Conservation (phyloP, 2,113 vertebrate species). For the Sinocyclocheilus grahami region DNA sequence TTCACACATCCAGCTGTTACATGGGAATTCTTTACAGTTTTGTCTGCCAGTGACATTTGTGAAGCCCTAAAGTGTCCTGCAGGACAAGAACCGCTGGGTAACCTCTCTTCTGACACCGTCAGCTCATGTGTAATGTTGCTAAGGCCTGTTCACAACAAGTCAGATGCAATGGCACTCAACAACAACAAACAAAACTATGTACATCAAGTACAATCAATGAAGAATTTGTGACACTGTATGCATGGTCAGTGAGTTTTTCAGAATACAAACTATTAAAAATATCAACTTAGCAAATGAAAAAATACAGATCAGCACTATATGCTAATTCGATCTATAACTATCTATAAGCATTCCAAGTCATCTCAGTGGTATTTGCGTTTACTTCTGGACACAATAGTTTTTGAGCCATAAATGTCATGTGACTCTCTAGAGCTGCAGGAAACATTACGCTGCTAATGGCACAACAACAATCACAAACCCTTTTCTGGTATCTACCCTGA, state of each 20-base stretch:
- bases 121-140: conserved; percentile 5
- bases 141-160: neutral
- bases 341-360: neutral
- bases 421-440: conserved; percentile 3
- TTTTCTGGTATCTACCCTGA: neutral
- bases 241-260: neutral
- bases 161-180: neutral
- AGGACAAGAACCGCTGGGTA: neutral
- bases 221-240: neutral
- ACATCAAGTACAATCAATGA: neutral
- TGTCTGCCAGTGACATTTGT: conserved; percentile 33
- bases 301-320: neutral
- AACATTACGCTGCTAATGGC: neutral
- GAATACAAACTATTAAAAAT: neutral
- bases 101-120: neutral
- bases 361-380: neutral
- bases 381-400: neutral
- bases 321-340: neutral
- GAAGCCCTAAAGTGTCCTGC: conserved; percentile 26
- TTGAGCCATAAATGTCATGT: neutral
- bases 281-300: neutral
- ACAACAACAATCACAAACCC: neutral
- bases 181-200: neutral
- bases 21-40: conserved; percentile 26
- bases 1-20: conserved; percentile 31